phyloP scores from a whole-genome alignment of 2,888 invertebrate species.

The Trissolcus japonicus region DNA sequence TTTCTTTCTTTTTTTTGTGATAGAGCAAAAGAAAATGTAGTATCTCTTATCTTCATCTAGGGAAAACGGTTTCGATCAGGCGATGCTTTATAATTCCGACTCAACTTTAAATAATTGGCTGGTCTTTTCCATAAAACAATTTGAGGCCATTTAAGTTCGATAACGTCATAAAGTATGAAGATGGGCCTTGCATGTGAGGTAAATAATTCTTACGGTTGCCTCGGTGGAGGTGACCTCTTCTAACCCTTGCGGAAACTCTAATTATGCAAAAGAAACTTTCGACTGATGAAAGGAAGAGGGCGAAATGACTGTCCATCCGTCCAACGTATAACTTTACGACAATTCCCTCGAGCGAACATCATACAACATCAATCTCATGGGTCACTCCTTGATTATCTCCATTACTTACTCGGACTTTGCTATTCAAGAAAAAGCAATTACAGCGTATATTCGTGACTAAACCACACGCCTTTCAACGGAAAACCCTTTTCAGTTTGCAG shows the following conservation, averaged over 20 bases:
- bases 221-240: slow-evolving; percentile 52
- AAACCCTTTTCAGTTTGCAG: neutral
- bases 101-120: neutral
- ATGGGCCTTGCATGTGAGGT: slow-evolving; percentile 32
- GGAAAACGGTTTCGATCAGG: neutral
- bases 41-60: neutral
- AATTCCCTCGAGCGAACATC: slow-evolving; percentile 54
- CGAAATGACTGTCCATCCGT: slow-evolving; percentile 56
- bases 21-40: too few species aligned
- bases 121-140: neutral
- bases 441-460: neutral
- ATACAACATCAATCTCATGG: slow-evolving; percentile 57
- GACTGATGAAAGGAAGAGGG: slow-evolving; percentile 60
- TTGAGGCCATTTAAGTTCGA: slow-evolving; percentile 23
- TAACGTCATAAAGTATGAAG: slow-evolving; percentile 27
- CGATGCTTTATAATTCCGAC: neutral
- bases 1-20: neutral
- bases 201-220: slow-evolving; percentile 56
- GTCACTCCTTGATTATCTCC: slow-evolving; percentile 55
- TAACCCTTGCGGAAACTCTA: slow-evolving; percentile 61
- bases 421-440: slow-evolving; percentile 45
- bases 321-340: slow-evolving; percentile 55
- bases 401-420: slow-evolving; percentile 47
- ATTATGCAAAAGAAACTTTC: slow-evolving; percentile 65
- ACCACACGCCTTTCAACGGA: slow-evolving; percentile 9